These are phyloP conservation scores for Phallusia fumigata DNA, from an alignment of 23 tunicate species.

Conservation along the genomic window DNA sequence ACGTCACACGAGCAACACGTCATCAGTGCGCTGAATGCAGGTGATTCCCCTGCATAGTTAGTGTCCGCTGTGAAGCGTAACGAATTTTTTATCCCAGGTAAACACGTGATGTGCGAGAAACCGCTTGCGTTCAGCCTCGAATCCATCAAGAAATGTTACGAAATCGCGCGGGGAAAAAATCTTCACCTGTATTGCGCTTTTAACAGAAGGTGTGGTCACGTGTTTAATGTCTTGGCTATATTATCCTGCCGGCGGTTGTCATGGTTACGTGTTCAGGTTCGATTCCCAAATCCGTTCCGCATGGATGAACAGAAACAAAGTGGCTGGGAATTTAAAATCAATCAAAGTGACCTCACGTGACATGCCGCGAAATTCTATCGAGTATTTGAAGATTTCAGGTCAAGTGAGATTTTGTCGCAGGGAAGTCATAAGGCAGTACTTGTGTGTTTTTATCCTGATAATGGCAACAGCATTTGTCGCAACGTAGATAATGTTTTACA, in stretches of 20 bases:
- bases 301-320: constrained; percentile 16
- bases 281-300: constrained; percentile 22
- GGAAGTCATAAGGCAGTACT: too few relatives aligned
- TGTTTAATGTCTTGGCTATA: neutral
- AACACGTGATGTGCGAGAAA: constrained; percentile 55
- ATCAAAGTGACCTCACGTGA: constrained; percentile 43
- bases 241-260: neutral
- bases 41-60: constrained; percentile 3
- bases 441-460: too few relatives aligned
- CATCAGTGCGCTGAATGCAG: constrained; percentile 15
- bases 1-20: constrained; percentile 33
- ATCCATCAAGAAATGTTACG: constrained; percentile 29
- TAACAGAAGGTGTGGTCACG: constrained; percentile 27
- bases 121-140: constrained; percentile 39
- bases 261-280: constrained; percentile 6
- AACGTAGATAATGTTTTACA: too few relatives aligned
- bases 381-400: constrained; percentile 42
- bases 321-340: constrained; percentile 34
- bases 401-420: too few relatives aligned
- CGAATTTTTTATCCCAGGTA: constrained; percentile 21
- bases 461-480: too few relatives aligned
- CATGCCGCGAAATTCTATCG: constrained; percentile 38
- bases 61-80: too few relatives aligned
- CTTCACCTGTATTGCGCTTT: constrained; percentile 43
- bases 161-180: constrained; percentile 11